Evolutionary conservation across 1,140 invertebrate genomes (phyloP).

Genomic region (Scaptomyza pallida): DNA sequence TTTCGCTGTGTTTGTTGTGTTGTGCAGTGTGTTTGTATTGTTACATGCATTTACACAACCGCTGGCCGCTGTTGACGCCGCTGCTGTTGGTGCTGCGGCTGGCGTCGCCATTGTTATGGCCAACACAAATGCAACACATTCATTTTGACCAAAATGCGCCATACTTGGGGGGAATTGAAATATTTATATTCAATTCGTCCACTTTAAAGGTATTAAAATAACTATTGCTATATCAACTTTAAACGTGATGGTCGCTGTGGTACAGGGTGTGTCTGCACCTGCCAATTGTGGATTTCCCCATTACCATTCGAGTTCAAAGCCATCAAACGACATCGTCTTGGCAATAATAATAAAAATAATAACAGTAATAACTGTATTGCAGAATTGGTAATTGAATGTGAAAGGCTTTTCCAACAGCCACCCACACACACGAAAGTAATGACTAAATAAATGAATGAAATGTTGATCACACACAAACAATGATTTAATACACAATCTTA

Average conservation of each 20-base stretch:
- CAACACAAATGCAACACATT: constrained; percentile 55
- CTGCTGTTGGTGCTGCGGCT: constrained; percentile 10
- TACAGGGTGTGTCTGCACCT: constrained; percentile 52
- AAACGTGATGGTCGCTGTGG: not conserved
- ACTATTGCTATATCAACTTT: constrained; percentile 1
- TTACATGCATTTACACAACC: constrained; percentile 53
- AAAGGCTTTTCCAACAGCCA: constrained; percentile 51
- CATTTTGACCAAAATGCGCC: constrained; percentile 60
- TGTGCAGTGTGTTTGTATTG: constrained; percentile 8
- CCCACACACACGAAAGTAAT: constrained; percentile 18
- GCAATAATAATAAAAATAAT: constrained; percentile 33
- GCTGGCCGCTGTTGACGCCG: not conserved
- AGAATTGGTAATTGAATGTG: constrained; percentile 62
- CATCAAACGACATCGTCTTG: constrained; percentile 16
- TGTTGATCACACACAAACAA: not conserved
- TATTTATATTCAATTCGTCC: constrained; percentile 26
- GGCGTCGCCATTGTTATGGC: constrained; percentile 59
- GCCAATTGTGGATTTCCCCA: constrained; percentile 26
- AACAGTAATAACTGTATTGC: constrained; percentile 29
- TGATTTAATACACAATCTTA: not conserved
- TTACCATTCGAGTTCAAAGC: constrained; percentile 24
- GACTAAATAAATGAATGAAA: not conserved
- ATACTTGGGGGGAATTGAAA: constrained; percentile 50
- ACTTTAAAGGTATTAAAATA: constrained; percentile 19
- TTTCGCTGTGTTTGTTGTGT: constrained; percentile 9